These are phyloP conservation scores for Diglossa cyanea DNA, from an alignment of 2,797 vertebrate genomes.

Conservation along the genomic window DNA sequence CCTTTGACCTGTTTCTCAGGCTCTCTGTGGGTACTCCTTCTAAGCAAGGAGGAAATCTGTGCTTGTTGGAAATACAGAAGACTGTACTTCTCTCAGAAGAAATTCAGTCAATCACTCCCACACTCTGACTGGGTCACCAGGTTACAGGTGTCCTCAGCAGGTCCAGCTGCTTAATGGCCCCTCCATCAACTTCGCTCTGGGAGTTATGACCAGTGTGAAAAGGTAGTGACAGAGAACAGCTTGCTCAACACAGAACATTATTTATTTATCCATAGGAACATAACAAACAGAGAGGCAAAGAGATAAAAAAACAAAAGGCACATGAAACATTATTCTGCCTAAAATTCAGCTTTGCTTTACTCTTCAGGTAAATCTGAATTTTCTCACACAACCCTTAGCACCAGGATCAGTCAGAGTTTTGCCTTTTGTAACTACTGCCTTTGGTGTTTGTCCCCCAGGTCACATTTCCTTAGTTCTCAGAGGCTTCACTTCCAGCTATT, in stretches of 20 bases:
- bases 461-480: neutral
- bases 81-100: neutral
- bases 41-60: neutral
- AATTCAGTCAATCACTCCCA: neutral
- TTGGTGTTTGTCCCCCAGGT: neutral
- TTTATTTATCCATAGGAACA: constrained; percentile 62
- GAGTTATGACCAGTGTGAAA: constrained; percentile 39
- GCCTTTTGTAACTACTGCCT: neutral
- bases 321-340: neutral
- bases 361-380: neutral
- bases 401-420: neutral
- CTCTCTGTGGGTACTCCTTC: neutral
- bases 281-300: constrained; percentile 19
- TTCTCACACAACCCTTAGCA: neutral
- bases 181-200: constrained; percentile 36
- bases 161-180: constrained; percentile 35
- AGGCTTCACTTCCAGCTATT: neutral
- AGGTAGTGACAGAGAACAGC: constrained; percentile 58
- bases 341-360: neutral
- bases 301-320: constrained; percentile 11
- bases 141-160: constrained; percentile 64
- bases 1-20: neutral
- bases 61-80: neutral
- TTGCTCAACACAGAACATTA: constrained; percentile 35
- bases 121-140: constrained; percentile 29